Conservation (phyloP, 2,888 invertebrate genomes). For the Melieria crassipennis region DNA sequence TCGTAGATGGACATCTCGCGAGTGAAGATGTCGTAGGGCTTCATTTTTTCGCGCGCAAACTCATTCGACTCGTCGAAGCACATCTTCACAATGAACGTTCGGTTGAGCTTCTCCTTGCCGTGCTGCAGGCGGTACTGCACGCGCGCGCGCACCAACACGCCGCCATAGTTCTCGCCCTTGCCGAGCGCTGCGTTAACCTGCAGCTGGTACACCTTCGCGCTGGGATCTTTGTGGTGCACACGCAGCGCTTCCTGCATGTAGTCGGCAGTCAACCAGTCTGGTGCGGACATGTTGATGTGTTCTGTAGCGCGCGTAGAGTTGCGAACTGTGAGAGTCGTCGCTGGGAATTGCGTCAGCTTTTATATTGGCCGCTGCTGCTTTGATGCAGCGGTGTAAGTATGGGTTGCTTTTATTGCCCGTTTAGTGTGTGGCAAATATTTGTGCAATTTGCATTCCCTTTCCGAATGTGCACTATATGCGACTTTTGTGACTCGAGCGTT, state of each 20-base stretch:
- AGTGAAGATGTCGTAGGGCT: slow-evolving; percentile 60
- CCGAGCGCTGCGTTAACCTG: slow-evolving; percentile 52
- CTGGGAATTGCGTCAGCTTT: too few relatives aligned
- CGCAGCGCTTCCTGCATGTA: slow-evolving; percentile 54
- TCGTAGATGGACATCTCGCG: slow-evolving; percentile 63
- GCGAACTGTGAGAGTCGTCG: too few relatives aligned
- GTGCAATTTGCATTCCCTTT: too few relatives aligned
- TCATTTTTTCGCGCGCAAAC: slow-evolving; percentile 53
- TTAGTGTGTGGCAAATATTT: too few relatives aligned
- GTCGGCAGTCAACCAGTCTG: slow-evolving; percentile 57
- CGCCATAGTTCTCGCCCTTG: slow-evolving; percentile 62
- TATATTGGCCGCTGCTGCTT: too few relatives aligned
- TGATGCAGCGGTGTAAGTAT: too few relatives aligned
- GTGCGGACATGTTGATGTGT: slow-evolving; percentile 45
- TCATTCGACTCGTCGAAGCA: slow-evolving; percentile 56
- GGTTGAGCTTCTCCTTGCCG: slow-evolving; percentile 28
- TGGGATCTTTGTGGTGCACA: slow-evolving; percentile 48
- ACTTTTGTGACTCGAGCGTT: too few relatives aligned
- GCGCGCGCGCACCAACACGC: slow-evolving; percentile 52
- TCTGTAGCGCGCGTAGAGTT: too few relatives aligned
- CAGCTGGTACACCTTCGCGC: slow-evolving; percentile 46
- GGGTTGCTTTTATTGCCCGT: too few relatives aligned
- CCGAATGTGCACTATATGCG: too few relatives aligned
- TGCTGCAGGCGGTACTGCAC: slow-evolving; percentile 45
- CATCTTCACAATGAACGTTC: slow-evolving; percentile 55